Conservation (phyloP, 2,888 invertebrate genomes). For the Diarsia brunnea region DNA sequence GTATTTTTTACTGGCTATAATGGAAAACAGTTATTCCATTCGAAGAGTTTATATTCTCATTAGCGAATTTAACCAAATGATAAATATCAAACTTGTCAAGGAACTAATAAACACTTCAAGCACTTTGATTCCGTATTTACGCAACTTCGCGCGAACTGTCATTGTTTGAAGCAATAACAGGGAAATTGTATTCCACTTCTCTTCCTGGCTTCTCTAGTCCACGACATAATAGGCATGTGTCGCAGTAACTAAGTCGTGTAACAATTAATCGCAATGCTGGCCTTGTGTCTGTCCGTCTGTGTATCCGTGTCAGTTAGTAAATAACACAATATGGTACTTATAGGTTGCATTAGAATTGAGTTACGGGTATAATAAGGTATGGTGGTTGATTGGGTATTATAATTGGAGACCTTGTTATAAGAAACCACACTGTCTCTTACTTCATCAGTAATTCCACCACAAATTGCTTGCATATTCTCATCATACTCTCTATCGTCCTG, state of each 20-base stretch:
- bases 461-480: no score
- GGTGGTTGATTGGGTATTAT: not conserved
- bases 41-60: not conserved
- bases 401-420: not conserved
- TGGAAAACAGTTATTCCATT: not conserved
- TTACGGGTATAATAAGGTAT: not conserved
- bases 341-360: conserved; percentile 22
- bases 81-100: conserved; percentile 5
- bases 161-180: conserved; percentile 41
- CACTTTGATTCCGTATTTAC: conserved; percentile 39
- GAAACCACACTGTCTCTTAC: not conserved
- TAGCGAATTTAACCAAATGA: conserved; percentile 9
- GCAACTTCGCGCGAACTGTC: conserved; percentile 29
- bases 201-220: conserved; percentile 51
- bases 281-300: conserved; percentile 72
- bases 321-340: conserved; percentile 10
- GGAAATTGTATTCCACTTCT: conserved; percentile 48
- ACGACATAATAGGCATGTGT: conserved; percentile 34
- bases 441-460: not conserved
- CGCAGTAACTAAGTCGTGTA: conserved; percentile 34
- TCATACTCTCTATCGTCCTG: no score
- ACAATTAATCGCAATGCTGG: conserved; percentile 41
- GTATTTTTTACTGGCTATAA: no score
- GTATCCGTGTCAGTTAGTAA: conserved; percentile 67
- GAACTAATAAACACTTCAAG: conserved; percentile 46